Evolutionary conservation across 2,888 invertebrate genomes (phyloP).

Genomic region (Carabus problematicus): DNA sequence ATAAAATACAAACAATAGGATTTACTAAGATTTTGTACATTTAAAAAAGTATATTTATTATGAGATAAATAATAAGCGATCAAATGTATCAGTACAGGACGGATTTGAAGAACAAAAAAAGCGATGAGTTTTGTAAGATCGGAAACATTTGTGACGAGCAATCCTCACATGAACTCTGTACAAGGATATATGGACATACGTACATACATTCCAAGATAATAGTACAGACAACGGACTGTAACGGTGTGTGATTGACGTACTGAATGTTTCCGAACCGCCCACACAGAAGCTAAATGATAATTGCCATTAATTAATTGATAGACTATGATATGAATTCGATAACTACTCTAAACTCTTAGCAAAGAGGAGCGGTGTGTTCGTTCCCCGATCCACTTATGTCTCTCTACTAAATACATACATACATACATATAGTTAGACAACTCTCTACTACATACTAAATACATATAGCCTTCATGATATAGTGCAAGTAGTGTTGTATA

Average conservation of each 20-base stretch:
- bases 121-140: slow-evolving; percentile 23
- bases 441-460: not conserved
- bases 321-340: slow-evolving; percentile 14
- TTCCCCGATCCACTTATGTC: slow-evolving; percentile 2
- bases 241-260: not conserved
- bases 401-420: too few species aligned
- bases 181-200: not conserved
- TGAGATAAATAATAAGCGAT: slow-evolving; percentile 28
- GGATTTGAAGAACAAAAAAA: slow-evolving; percentile 3
- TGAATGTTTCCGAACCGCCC: slow-evolving; percentile 23
- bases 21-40: slow-evolving; percentile 43
- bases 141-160: slow-evolving; percentile 22
- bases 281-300: slow-evolving; percentile 33
- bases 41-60: slow-evolving; percentile 40
- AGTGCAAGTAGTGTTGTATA: too few species aligned
- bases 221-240: too few species aligned
- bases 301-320: slow-evolving; percentile 37
- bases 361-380: slow-evolving; percentile 28
- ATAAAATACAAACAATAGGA: slow-evolving; percentile 27
- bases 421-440: slow-evolving; percentile 4
- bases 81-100: slow-evolving; percentile 33
- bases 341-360: slow-evolving; percentile 2
- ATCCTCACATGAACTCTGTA: not conserved
- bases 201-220: not conserved
- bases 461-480: too few species aligned